Conservation (phyloP, 1,140 invertebrate species). For the Tribolium castaneum region DNA sequence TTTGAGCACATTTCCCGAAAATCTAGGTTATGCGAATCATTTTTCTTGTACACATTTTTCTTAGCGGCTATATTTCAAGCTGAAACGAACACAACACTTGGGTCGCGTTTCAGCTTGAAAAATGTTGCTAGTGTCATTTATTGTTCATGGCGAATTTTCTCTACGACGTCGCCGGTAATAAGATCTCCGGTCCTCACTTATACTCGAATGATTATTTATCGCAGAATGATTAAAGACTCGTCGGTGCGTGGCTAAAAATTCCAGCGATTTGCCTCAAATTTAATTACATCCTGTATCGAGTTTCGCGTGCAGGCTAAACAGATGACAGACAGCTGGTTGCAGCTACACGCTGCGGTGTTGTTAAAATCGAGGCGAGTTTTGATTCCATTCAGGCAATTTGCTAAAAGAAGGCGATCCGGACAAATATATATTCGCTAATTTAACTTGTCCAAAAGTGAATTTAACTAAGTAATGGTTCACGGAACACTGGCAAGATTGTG, state of each 20-base stretch:
- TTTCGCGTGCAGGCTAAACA: not conserved
- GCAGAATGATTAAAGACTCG: constrained; percentile 10
- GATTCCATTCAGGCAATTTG: constrained; percentile 1
- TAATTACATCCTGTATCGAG: constrained; percentile 5
- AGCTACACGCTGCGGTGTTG: too few species aligned
- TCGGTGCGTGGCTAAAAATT: not conserved
- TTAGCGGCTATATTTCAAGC: constrained; percentile 34
- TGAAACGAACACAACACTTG: constrained; percentile 40
- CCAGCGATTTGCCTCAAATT: not conserved
- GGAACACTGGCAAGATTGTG: constrained; percentile 28
- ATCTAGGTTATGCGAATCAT: constrained; percentile 38
- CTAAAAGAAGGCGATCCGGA: not conserved
- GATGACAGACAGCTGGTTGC: too few species aligned
- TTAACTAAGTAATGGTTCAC: constrained; percentile 33
- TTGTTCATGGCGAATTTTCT: constrained; percentile 38
- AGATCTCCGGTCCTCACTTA: constrained; percentile 32
- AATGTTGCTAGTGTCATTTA: constrained; percentile 40
- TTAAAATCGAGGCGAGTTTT: too few species aligned
- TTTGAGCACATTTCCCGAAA: constrained; percentile 35
- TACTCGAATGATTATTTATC: constrained; percentile 17
- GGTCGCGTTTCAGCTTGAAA: constrained; percentile 40
- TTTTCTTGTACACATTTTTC: constrained; percentile 39
- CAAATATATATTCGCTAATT: constrained; percentile 33
- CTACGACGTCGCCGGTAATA: constrained; percentile 23
- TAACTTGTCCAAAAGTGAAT: constrained; percentile 35